These are phyloP conservation scores for Agapostemon virescens DNA, from an alignment of 2,888 invertebrate genomes.

Conservation along the genomic window DNA sequence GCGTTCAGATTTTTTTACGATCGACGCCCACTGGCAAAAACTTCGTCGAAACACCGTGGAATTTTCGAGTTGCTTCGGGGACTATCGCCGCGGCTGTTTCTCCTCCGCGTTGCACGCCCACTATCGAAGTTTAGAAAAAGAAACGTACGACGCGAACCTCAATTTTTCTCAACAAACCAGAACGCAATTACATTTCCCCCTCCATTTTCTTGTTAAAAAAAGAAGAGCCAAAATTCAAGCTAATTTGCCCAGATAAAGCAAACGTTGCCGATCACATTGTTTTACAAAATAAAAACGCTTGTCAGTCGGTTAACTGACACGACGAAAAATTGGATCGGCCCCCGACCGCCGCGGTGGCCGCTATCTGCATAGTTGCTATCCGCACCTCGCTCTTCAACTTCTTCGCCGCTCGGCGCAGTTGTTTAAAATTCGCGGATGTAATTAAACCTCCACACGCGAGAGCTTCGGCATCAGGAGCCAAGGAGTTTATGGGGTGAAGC, in stretches of 20 bases:
- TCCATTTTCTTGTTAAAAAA: neutral
- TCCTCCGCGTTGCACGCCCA: constrained; percentile 45
- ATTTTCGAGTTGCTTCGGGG: constrained; percentile 39
- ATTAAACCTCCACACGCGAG: neutral
- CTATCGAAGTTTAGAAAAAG: constrained; percentile 21
- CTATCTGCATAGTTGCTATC: neutral
- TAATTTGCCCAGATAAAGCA: neutral
- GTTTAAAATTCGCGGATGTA: neutral
- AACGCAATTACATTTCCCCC: neutral
- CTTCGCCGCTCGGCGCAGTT: neutral
- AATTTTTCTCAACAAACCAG: neutral
- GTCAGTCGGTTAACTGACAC: neutral
- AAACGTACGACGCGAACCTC: constrained; percentile 1
- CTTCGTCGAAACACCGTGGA: constrained; percentile 37
- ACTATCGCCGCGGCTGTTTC: constrained; percentile 30
- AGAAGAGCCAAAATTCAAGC: neutral
- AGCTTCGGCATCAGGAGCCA: neutral
- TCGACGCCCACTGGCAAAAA: constrained; percentile 47
- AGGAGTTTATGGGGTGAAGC: constrained; percentile 5
- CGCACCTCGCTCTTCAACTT: neutral
- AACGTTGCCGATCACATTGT: neutral
- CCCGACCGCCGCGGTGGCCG: neutral
- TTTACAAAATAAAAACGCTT: constrained; percentile 1
- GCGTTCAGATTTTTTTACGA: constrained; percentile 38
- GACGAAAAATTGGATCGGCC: constrained; percentile 14